These are phyloP conservation scores for Tupaia tana DNA, from an alignment of 2,113 vertebrate species.

Conservation along the genomic window DNA sequence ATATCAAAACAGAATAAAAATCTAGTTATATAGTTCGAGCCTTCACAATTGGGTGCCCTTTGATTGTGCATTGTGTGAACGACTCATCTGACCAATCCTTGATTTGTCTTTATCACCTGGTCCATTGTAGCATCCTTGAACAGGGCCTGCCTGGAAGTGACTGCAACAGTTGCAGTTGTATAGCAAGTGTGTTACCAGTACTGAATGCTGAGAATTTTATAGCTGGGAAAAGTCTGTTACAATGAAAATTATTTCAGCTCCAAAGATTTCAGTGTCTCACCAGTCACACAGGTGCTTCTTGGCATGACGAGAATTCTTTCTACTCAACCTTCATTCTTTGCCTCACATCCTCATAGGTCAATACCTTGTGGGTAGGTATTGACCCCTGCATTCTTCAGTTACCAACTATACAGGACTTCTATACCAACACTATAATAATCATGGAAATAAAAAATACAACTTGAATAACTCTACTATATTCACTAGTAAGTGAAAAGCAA, in stretches of 20 bases:
- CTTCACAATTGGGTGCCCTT: conserved; percentile 58
- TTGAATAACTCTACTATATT: not conserved
- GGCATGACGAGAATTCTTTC: not conserved
- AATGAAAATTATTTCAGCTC: not conserved
- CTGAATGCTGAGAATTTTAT: not conserved
- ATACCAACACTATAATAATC: not conserved
- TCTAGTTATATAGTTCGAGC: conserved; percentile 65
- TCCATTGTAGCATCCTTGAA: conserved; percentile 18
- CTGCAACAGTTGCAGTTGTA: not conserved
- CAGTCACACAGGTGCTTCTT: not conserved
- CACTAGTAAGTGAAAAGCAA: not conserved
- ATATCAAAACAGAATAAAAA: conserved; percentile 75
- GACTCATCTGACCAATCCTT: conserved; percentile 25
- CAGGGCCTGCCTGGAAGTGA: conserved; percentile 18
- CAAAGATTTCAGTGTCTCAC: not conserved
- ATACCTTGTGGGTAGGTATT: not conserved
- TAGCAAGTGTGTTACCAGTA: not conserved
- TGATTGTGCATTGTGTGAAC: conserved; percentile 65
- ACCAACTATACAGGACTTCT: not conserved
- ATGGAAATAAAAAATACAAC: too few species aligned
- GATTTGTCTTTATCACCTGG: not conserved
- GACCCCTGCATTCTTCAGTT: not conserved
- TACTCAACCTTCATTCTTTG: not conserved
- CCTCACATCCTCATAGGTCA: not conserved
- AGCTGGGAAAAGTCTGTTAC: not conserved